Percentiles rank a stretch among this genome's conserved stretches.
phyloP scores from a whole-genome alignment of 2,113 vertebrate genomes.

The Oxyura jamaicensis region DNA sequence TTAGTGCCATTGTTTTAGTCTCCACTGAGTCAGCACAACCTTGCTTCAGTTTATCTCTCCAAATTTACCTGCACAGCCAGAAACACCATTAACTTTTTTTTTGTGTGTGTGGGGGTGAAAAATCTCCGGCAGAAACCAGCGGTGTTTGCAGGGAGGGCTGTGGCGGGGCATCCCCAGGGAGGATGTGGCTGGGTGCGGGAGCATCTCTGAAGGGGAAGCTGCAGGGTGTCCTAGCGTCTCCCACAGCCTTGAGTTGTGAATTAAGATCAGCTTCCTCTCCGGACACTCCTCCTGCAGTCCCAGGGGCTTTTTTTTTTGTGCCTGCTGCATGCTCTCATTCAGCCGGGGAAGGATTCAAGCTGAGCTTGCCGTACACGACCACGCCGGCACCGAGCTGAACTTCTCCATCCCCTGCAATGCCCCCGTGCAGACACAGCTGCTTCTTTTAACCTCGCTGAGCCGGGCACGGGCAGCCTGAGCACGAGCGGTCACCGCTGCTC shows the following conservation, averaged over 20 bases:
- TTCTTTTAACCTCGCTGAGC: background rate
- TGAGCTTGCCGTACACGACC: background rate
- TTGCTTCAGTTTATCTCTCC: background rate
- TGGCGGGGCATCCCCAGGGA: too few species aligned
- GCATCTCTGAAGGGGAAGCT: background rate
- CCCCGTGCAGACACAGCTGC: background rate
- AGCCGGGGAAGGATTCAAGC: background rate
- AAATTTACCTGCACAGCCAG: background rate
- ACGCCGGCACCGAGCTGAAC: too few species aligned
- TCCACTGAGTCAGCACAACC: background rate
- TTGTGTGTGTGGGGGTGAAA: too few species aligned
- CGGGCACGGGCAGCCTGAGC: background rate
- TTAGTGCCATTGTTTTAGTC: constrained; percentile 1
- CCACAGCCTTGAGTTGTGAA: too few species aligned
- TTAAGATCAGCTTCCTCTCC: background rate
- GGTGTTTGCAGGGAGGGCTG: background rate
- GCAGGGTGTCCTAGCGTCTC: background rate
- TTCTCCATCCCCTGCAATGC: too few species aligned
- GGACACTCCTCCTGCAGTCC: background rate
- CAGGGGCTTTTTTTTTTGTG: background rate
- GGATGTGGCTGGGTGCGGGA: too few species aligned
- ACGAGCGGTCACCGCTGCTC: background rate
- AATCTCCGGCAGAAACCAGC: background rate
- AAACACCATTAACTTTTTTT: background rate
- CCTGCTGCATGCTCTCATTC: too few species aligned